Evolutionary conservation across 2,113 vertebrate species (phyloP).

Genomic region (Zonotrichia leucophrys): DNA sequence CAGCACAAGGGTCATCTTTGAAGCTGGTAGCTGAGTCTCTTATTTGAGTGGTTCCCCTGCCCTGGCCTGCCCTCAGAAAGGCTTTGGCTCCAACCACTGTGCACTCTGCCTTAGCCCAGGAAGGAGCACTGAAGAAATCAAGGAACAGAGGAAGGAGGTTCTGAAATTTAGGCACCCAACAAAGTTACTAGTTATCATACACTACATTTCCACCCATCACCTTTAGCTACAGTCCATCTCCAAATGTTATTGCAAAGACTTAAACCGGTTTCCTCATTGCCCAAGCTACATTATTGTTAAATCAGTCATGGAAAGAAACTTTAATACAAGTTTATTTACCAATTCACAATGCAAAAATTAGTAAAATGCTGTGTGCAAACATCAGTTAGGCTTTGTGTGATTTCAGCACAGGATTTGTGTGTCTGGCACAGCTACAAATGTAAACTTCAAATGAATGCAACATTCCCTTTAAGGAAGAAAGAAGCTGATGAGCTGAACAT

Average conservation of each 20-base stretch:
- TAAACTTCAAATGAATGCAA: conserved; percentile 1
- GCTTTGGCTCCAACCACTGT: background rate
- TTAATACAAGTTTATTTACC: conserved; percentile 39
- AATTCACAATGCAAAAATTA: conserved; percentile 38
- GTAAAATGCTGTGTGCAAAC: background rate
- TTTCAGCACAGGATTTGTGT: background rate
- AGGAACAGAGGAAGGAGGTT: background rate
- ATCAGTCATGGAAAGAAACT: background rate
- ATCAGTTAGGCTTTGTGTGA: background rate
- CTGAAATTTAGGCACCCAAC: background rate
- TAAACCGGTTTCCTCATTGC: background rate
- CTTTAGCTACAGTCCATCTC: background rate
- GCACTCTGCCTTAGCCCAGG: background rate
- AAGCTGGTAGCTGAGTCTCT: background rate
- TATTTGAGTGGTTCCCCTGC: background rate
- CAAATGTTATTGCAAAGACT: background rate
- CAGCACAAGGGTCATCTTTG: background rate
- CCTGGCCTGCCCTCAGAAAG: no score
- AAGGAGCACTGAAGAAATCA: background rate
- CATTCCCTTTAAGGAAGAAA: conserved; percentile 26
- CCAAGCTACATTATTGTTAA: background rate
- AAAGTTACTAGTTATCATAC: background rate
- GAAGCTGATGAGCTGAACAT: background rate
- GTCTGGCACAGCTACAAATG: background rate
- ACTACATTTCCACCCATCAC: background rate